Conservation (phyloP, 2,113 vertebrate species). For the Mionectes macconnelli region DNA sequence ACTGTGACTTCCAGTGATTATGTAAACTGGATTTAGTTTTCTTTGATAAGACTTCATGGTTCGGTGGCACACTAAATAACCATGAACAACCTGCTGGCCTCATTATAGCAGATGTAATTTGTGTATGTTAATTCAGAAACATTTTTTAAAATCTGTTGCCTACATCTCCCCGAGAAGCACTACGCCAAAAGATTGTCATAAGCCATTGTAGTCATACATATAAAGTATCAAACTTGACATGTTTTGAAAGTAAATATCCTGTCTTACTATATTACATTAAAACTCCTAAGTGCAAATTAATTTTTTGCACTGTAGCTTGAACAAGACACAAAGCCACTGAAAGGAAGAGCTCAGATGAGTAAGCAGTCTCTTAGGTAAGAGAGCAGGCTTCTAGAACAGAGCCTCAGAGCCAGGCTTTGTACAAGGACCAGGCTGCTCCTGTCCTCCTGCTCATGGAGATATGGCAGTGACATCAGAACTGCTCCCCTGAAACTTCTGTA, state of each 20-base stretch:
- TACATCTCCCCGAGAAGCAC: not conserved
- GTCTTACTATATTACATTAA: not conserved
- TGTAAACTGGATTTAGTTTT: not conserved
- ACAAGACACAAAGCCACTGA: not conserved
- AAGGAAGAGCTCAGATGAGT: not conserved
- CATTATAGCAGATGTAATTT: not conserved
- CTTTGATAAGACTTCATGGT: not conserved
- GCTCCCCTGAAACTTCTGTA: not conserved
- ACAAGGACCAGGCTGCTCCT: not conserved
- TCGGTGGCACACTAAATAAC: not conserved
- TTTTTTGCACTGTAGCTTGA: not conserved
- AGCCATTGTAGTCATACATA: not conserved
- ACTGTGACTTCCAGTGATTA: not conserved
- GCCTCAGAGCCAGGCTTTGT: not conserved
- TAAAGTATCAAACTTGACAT: not conserved
- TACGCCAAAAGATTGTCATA: not conserved
- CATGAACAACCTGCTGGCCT: not conserved
- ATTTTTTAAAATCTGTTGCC: not conserved
- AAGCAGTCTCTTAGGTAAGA: not conserved
- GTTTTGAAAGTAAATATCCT: not conserved
- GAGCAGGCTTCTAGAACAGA: not conserved
- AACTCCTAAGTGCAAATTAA: not conserved
- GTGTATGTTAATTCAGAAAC: not conserved
- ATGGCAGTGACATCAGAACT: not conserved
- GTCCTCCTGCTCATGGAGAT: not conserved